Percentiles rank a stretch among this genome's conserved stretches.
Evolutionary conservation across 2,797 vertebrate species (phyloP).

Genomic region (Tapirus indicus): DNA sequence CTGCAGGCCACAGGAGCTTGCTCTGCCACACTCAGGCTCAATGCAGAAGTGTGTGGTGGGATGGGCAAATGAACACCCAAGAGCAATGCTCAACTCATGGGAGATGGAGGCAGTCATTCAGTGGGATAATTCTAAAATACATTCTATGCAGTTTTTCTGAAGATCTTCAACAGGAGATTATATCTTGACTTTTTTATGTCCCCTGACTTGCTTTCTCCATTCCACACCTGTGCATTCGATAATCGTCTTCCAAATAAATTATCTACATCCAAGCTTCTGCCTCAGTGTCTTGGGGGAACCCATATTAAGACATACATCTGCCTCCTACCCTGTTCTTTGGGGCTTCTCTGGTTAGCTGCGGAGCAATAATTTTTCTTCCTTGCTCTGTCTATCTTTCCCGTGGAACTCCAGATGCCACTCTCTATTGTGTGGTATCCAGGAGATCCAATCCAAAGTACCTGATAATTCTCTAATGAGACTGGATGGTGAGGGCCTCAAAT

Average conservation of each 20-base stretch:
- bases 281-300: neutral
- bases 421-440: neutral
- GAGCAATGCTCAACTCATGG: neutral
- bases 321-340: neutral
- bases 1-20: neutral
- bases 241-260: conserved; percentile 1
- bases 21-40: neutral
- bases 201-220: neutral
- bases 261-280: neutral
- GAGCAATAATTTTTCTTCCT: neutral
- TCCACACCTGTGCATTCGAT: neutral
- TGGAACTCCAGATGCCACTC: neutral
- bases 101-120: neutral
- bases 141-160: neutral
- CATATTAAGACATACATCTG: neutral
- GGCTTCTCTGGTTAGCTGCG: neutral
- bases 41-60: neutral
- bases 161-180: neutral
- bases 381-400: neutral
- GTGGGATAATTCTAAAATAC: neutral
- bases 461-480: neutral
- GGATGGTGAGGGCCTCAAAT: neutral
- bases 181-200: neutral
- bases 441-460: neutral
- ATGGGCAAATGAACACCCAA: neutral